phyloP scores from a whole-genome alignment of 2,113 vertebrate species.

The Physeter macrocephalus region DNA sequence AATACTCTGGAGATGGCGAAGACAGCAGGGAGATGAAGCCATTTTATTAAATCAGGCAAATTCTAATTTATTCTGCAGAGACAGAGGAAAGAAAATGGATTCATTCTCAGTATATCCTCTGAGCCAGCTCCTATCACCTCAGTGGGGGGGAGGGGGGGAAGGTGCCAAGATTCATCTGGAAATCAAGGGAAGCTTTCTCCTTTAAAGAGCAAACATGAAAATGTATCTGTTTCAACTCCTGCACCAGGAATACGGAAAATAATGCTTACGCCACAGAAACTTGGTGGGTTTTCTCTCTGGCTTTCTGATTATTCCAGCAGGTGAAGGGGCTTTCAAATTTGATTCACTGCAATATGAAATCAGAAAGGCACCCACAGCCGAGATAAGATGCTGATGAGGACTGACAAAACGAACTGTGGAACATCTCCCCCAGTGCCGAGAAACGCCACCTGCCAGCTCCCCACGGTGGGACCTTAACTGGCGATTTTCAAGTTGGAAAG shows the following conservation, averaged over 20 bases:
- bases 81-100: slow-evolving; percentile 78
- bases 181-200: background rate
- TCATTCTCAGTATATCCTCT: slow-evolving; percentile 71
- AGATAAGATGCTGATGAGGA: fast-evolving
- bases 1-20: slow-evolving; percentile 83
- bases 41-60: slow-evolving; percentile 97
- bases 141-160: slow-evolving; percentile 28
- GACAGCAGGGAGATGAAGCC: slow-evolving; percentile 85
- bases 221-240: background rate
- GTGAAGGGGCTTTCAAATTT: background rate
- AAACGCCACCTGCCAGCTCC: background rate
- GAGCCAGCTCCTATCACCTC: slow-evolving; percentile 68
- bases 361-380: background rate
- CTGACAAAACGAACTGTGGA: fast-evolving
- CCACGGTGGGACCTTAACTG: fast-evolving
- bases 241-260: background rate
- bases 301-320: background rate
- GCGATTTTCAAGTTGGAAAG: background rate
- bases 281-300: background rate
- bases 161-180: slow-evolving; percentile 46
- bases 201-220: slow-evolving; percentile 26
- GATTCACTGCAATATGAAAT: fast-evolving
- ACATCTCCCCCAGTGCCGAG: background rate
- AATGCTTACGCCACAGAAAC: background rate
- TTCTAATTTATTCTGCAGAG: slow-evolving; percentile 83